These are phyloP conservation scores for Aptenodytes patagonicus DNA, from an alignment of 2,113 vertebrate genomes.

Conservation along the genomic window DNA sequence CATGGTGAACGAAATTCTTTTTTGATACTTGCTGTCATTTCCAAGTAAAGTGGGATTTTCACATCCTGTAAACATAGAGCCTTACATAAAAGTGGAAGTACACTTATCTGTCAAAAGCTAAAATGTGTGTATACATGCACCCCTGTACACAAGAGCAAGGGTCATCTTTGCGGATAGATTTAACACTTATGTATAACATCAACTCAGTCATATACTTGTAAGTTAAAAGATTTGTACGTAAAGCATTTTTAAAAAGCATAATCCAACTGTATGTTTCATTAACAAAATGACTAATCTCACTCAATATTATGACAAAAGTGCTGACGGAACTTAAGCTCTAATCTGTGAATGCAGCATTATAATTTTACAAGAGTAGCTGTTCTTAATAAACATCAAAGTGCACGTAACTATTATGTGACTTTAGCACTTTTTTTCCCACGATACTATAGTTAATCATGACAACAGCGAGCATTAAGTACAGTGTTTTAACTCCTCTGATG, in stretches of 20 bases:
- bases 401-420: slow-evolving; percentile 38
- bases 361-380: slow-evolving; percentile 54
- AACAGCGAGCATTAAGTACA: background rate
- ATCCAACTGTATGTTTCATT: background rate
- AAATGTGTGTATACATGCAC: background rate
- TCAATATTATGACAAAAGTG: slow-evolving; percentile 17
- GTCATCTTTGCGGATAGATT: background rate
- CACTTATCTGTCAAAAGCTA: background rate
- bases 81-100: background rate
- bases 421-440: slow-evolving; percentile 16
- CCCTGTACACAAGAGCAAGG: background rate
- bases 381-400: slow-evolving; percentile 50
- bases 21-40: background rate
- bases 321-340: slow-evolving; percentile 24
- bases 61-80: background rate
- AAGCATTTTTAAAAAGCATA: background rate
- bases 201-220: background rate
- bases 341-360: slow-evolving; percentile 38
- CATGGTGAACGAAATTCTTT: background rate
- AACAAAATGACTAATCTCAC: slow-evolving; percentile 55
- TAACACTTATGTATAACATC: background rate
- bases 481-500: slow-evolving; percentile 16
- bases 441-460: background rate
- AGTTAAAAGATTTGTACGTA: background rate
- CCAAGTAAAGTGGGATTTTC: background rate